phyloP scores from a whole-genome alignment of 2,797 vertebrate species.

The Myotis findleyi region DNA sequence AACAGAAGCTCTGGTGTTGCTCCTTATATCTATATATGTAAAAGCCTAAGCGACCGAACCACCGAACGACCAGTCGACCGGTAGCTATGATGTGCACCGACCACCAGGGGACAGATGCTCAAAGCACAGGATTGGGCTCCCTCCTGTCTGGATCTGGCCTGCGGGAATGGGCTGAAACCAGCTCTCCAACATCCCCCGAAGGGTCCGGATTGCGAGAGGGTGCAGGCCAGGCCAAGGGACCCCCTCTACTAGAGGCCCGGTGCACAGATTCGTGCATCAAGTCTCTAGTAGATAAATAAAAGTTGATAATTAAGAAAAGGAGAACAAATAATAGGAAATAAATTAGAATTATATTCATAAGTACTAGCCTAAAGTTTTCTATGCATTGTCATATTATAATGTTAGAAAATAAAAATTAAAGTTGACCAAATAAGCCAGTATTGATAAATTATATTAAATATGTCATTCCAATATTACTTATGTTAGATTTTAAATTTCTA shows the following conservation, averaged over 20 bases:
- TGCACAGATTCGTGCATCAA: too few relatives aligned
- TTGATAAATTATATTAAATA: not conserved
- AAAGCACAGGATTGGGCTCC: too few relatives aligned
- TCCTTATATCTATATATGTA: not conserved
- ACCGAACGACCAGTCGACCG: too few relatives aligned
- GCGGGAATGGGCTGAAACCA: too few relatives aligned
- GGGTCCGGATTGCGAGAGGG: too few relatives aligned
- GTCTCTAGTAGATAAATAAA: not conserved
- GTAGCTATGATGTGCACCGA: too few relatives aligned
- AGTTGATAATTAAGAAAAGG: not conserved
- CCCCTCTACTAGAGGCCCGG: too few relatives aligned
- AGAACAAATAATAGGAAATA: not conserved
- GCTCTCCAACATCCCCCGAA: too few relatives aligned
- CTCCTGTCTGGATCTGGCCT: too few relatives aligned
- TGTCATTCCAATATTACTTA: not conserved
- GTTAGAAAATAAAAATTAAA: not conserved
- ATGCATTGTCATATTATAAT: not conserved
- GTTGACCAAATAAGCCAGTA: not conserved
- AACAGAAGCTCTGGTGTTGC: not conserved
- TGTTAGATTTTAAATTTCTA: not conserved
- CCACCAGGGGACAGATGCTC: too few relatives aligned
- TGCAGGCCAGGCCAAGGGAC: too few relatives aligned
- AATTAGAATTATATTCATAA: slow-evolving; percentile 34
- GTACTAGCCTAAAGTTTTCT: not conserved
- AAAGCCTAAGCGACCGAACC: too few relatives aligned